Evolutionary conservation across 1,140 invertebrate genomes (phyloP).

Genomic region (Polypedilum vanderplanki): DNA sequence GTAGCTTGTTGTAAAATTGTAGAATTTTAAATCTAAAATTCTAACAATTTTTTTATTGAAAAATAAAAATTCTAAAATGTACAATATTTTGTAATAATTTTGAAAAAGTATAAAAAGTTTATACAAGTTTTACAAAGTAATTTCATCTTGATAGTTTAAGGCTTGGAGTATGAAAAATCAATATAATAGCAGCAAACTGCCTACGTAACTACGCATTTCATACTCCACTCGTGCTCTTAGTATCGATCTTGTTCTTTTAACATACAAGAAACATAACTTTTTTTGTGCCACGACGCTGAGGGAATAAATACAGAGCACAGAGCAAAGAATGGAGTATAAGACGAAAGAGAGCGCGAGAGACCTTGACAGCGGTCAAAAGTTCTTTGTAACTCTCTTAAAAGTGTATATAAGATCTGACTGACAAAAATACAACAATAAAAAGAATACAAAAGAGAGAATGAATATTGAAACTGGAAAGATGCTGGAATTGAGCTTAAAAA

Average conservation of each 20-base stretch:
- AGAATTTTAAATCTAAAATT: too few relatives aligned
- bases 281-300: too few relatives aligned
- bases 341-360: neutral
- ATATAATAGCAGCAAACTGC: neutral
- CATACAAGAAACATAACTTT: neutral
- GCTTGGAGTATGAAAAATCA: too few relatives aligned
- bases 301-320: neutral
- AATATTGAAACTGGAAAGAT: neutral
- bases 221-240: neutral
- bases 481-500: neutral
- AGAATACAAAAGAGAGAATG: neutral
- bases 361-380: constrained; percentile 28
- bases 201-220: constrained; percentile 8
- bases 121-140: too few relatives aligned
- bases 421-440: neutral
- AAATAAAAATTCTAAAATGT: too few relatives aligned
- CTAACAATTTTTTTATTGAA: too few relatives aligned
- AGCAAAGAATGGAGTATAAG: neutral
- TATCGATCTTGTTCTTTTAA: neutral
- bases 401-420: neutral
- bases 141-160: too few relatives aligned
- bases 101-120: too few relatives aligned
- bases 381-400: constrained; percentile 7
- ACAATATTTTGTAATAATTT: too few relatives aligned
- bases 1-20: too few relatives aligned